Evolutionary conservation across 2,888 invertebrate species (phyloP).

Genomic region (Endomychus coccineus): DNA sequence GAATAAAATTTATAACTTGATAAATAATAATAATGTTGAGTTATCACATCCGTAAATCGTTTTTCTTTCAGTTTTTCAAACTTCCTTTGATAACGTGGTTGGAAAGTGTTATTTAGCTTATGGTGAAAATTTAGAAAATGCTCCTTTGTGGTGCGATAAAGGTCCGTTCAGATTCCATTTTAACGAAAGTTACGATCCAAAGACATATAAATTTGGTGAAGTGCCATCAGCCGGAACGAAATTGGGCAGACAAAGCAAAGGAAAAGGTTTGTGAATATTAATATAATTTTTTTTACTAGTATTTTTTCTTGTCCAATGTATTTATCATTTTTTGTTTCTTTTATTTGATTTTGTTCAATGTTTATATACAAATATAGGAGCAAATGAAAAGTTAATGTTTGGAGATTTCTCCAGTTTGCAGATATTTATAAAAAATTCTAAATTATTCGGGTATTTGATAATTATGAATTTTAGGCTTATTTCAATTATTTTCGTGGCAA

Average conservation of each 20-base stretch:
- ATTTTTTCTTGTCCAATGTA: no score
- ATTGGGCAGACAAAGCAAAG: conserved; percentile 54
- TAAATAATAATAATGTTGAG: no score
- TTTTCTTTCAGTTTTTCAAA: conserved; percentile 43
- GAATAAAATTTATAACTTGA: no score
- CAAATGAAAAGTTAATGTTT: neutral
- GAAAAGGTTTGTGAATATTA: conserved; percentile 22
- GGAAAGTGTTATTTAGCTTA: conserved; percentile 65
- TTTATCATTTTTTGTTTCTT: no score
- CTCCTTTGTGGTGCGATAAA: conserved; percentile 53
- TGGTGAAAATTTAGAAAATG: conserved; percentile 50
- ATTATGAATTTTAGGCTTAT: no score
- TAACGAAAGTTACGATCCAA: conserved; percentile 56
- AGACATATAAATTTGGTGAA: conserved; percentile 50
- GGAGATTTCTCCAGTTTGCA: no score
- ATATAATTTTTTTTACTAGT: no score
- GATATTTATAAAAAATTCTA: no score
- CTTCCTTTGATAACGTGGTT: conserved; percentile 53
- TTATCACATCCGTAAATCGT: no score
- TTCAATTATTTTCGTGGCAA: neutral
- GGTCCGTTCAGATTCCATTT: conserved; percentile 72
- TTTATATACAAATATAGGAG: neutral
- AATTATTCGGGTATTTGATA: no score
- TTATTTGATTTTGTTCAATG: neutral
- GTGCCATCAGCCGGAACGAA: conserved; percentile 53